Base-by-base conservation (phyloP, 2,888 invertebrate genomes). In the Unio delphinus region DNA sequence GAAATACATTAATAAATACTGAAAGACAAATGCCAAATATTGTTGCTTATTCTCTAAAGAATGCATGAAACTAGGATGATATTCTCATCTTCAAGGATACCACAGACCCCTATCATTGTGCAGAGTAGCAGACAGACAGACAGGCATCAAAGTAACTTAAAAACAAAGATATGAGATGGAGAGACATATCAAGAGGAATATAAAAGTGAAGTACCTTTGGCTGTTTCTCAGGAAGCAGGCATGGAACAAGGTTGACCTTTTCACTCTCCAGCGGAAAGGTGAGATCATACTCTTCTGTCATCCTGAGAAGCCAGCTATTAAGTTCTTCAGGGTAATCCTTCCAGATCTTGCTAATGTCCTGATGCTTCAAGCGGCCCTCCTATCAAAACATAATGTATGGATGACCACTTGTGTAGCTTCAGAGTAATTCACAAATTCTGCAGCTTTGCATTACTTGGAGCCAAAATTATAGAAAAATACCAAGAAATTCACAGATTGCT, bases 271-370 rank as follows among this genome's bases (percentile, higher is more conserved):
- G 72, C 8, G 83, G 83, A 71, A 89, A 90, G 17, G 89, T 90
- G 63, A 90, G 81, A 69, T 90, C 90, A 82, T 88, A 90, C 76
- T 87, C 89, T 70, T 90, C 90, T 7, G 90, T 90, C 64, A 90
- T 77, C 57, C 85, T 79, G 65, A 90, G 79, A 68, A 90, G 77
- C 90, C 90, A 90, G 30, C 74, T 69, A 67, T 88, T 87, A 20
- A 90, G 74, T 5, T 82, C 72, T 23, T 70, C 67, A 15, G 82
- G 80, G 76, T 88, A 89, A 17, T 84, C 81, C 34, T 77, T 70
- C 90, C 90, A 90, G 30, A 90, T 82, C 62, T 75, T 69, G 0
- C 64, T 69, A 1, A 89, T 73, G 66, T 89, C 87, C 4, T 67
- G 63, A 70, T 89, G 88, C 3, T 79, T 68, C 23, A 90, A 76